Conservation (phyloP, 2,113 vertebrate species). For the Carassius auratus region DNA sequence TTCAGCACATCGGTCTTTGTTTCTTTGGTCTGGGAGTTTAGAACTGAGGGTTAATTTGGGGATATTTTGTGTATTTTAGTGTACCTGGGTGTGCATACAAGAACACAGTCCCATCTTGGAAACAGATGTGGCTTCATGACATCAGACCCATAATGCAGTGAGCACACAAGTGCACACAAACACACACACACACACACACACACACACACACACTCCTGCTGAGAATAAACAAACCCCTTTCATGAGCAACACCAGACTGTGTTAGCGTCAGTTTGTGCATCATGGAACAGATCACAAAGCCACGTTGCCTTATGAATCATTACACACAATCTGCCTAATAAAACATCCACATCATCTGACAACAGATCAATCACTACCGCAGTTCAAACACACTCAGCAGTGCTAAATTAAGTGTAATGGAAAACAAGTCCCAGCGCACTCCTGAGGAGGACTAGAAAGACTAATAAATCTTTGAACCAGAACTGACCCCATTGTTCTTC, state of each 20-base stretch:
- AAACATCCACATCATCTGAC: constrained; percentile 23
- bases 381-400: background rate
- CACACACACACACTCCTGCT: background rate
- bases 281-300: constrained; percentile 12
- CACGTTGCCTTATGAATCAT: constrained; percentile 20
- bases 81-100: background rate
- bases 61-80: constrained; percentile 1
- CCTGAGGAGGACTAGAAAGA: background rate
- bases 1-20: constrained; percentile 15
- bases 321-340: constrained; percentile 12
- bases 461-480: constrained; percentile 6
- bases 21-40: background rate
- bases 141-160: constrained; percentile 20
- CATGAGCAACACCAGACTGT: constrained; percentile 12
- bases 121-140: constrained; percentile 54
- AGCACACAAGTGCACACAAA: background rate
- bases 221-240: constrained; percentile 23
- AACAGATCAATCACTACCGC: constrained; percentile 13
- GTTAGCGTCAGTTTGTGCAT: background rate
- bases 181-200: constrained; percentile 14
- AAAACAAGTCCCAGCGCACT: background rate
- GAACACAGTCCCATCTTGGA: constrained; percentile 33
- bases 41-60: constrained; percentile 31
- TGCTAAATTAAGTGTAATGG: constrained; percentile 4
- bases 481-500: constrained; percentile 10